A percentile compares a stretch with the other conserved stretches of the same genome.
These are phyloP conservation scores for Amia ocellicauda DNA, from an alignment of 2,113 vertebrate genomes.

Conservation along the genomic window DNA sequence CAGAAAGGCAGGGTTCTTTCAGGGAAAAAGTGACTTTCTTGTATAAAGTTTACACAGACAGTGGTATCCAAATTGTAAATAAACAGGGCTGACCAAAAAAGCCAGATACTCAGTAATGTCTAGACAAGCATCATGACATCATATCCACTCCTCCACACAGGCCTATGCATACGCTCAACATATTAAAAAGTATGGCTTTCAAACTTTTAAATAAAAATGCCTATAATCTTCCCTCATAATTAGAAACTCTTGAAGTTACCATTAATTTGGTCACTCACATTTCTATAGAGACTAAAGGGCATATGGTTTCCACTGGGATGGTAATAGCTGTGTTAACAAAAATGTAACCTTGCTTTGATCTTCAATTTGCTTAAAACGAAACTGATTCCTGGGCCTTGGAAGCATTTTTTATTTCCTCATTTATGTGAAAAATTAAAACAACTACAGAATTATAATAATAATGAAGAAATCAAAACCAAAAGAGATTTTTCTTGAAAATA, in stretches of 20 bases:
- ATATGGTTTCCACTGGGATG: not conserved
- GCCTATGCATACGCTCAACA: conserved; percentile 2
- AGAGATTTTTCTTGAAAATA: no score
- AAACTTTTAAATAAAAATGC: not conserved
- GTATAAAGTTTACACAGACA: conserved; percentile 15
- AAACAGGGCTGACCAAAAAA: conserved; percentile 30
- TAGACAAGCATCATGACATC: conserved; percentile 36
- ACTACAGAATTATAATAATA: conserved; percentile 23
- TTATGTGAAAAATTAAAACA: conserved; percentile 22
- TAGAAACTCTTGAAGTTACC: not conserved
- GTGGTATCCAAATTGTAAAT: conserved; percentile 30
- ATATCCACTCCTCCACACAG: conserved; percentile 5
- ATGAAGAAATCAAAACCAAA: no score
- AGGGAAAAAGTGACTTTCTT: not conserved
- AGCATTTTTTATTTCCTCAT: conserved; percentile 24
- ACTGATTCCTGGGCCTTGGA: conserved; percentile 17
- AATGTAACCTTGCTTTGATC: conserved; percentile 30
- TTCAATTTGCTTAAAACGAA: conserved; percentile 9
- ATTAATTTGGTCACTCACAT: not conserved
- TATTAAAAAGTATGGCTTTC: not conserved
- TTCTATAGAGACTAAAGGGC: not conserved
- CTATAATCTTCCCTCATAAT: not conserved
- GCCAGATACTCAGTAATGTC: conserved; percentile 32
- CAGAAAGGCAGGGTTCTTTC: no score
- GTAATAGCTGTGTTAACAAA: conserved; percentile 6